These are phyloP conservation scores for Accipiter virgatus DNA, from an alignment of 2,113 vertebrate species.

Conservation along the genomic window DNA sequence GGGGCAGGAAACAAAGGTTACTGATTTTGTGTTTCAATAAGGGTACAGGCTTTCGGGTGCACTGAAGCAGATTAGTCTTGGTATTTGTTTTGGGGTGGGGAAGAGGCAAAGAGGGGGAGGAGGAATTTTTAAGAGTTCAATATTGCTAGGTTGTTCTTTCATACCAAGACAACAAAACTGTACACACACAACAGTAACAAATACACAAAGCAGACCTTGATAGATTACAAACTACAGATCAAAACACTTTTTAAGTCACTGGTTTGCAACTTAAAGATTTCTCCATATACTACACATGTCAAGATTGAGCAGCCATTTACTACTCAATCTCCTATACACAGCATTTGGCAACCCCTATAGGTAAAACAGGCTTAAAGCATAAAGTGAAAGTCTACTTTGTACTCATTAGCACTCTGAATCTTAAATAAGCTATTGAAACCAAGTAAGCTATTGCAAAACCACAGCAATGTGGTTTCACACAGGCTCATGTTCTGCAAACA, in stretches of 20 bases:
- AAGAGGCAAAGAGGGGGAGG: not conserved
- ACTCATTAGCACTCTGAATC: not conserved
- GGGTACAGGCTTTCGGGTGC: not conserved
- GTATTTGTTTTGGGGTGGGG: not conserved
- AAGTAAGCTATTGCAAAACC: not conserved
- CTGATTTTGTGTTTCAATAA: not conserved
- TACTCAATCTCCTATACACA: not conserved
- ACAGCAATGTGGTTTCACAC: not conserved
- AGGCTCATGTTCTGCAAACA: not conserved
- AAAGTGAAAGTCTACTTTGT: not conserved
- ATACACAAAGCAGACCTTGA: not conserved
- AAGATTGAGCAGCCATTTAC: not conserved
- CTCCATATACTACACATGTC: fast-evolving
- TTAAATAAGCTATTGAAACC: not conserved
- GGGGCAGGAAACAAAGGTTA: not conserved
- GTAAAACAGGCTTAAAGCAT: not conserved
- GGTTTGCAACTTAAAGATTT: not conserved
- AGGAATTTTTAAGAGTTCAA: not conserved
- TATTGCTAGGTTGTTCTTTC: not conserved
- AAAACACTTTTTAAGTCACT: not conserved
- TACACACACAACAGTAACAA: not conserved
- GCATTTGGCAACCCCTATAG: not conserved
- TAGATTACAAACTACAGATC: not conserved
- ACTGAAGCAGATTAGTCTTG: not conserved
- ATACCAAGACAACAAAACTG: not conserved